A percentile compares a stretch with the other conserved stretches of the same genome.
phyloP scores from a whole-genome alignment of 2,888 invertebrate genomes.

The Drosophila falleni region DNA sequence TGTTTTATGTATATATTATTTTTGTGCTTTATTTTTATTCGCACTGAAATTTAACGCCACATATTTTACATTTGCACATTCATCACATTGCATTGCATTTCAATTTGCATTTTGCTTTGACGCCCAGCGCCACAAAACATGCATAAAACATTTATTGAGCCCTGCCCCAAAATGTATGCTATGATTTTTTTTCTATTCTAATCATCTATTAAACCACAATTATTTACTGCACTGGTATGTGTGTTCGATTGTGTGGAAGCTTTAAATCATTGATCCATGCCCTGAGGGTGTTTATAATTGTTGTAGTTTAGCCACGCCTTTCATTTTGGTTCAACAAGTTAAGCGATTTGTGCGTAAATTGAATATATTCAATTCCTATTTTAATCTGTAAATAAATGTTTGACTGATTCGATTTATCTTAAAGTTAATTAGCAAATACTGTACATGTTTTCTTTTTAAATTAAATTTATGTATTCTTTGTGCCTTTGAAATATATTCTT shows the following conservation, averaged over 20 bases:
- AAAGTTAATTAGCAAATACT: not conserved
- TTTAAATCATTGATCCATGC: constrained; percentile 69
- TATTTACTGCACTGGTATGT: constrained; percentile 41
- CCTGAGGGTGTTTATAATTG: constrained; percentile 68
- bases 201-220: constrained; percentile 76
- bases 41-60: constrained; percentile 77
- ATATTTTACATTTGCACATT: constrained; percentile 75
- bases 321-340: constrained; percentile 52
- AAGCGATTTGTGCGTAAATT: constrained; percentile 47
- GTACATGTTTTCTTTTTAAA: not conserved
- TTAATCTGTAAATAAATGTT: constrained; percentile 44
- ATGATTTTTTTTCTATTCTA: constrained; percentile 50
- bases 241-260: constrained; percentile 24
- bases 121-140: constrained; percentile 34
- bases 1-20: constrained; percentile 22
- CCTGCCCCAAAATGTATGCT: constrained; percentile 45
- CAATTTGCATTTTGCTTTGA: constrained; percentile 63
- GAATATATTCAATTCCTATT: constrained; percentile 43
- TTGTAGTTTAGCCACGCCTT: constrained; percentile 51
- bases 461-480: not conserved
- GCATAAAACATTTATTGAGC: constrained; percentile 47
- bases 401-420: constrained; percentile 21
- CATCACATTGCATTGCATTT: constrained; percentile 71
- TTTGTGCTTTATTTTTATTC: constrained; percentile 55
- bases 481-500: too few species aligned